Evolutionary conservation across 2,888 invertebrate genomes (phyloP).

Genomic region (Drosophila tanythrix): DNA sequence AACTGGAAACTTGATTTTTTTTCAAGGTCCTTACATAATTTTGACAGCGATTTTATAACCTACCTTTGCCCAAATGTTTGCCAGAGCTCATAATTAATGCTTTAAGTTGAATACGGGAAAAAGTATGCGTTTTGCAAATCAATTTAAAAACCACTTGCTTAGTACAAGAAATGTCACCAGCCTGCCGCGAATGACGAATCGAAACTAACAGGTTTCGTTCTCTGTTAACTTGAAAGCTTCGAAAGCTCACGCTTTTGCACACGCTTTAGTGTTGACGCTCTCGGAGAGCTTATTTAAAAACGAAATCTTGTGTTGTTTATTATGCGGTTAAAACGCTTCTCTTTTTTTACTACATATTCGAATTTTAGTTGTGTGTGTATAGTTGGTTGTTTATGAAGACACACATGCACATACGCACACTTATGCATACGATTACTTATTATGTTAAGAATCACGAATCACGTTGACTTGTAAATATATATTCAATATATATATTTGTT

Average conservation of each 20-base stretch:
- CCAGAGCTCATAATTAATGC: constrained; percentile 53
- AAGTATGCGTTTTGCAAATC: constrained; percentile 16
- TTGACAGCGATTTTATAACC: background rate
- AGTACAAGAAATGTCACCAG: background rate
- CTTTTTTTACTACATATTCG: constrained; percentile 58
- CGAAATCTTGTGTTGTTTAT: constrained; percentile 48
- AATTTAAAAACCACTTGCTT: background rate
- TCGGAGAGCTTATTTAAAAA: constrained; percentile 37
- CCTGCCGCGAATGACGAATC: constrained; percentile 14
- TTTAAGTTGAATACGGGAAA: constrained; percentile 26
- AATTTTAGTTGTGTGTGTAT: constrained; percentile 36
- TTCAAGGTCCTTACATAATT: constrained; percentile 4
- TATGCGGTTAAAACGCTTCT: constrained; percentile 63
- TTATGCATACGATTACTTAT: constrained; percentile 28
- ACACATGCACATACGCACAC: background rate
- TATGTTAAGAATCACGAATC: constrained; percentile 67
- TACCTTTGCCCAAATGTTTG: constrained; percentile 68
- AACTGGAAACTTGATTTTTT: constrained; percentile 32
- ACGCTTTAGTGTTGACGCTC: constrained; percentile 12
- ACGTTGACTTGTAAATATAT: constrained; percentile 57
- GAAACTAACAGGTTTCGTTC: constrained; percentile 17
- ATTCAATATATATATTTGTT: constrained; percentile 39
- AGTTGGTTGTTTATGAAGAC: background rate
- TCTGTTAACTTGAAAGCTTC: constrained; percentile 19
- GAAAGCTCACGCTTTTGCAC: constrained; percentile 9